phyloP scores from a whole-genome alignment of 2,888 invertebrate species.

The Xanthorhoe spadicearia region DNA sequence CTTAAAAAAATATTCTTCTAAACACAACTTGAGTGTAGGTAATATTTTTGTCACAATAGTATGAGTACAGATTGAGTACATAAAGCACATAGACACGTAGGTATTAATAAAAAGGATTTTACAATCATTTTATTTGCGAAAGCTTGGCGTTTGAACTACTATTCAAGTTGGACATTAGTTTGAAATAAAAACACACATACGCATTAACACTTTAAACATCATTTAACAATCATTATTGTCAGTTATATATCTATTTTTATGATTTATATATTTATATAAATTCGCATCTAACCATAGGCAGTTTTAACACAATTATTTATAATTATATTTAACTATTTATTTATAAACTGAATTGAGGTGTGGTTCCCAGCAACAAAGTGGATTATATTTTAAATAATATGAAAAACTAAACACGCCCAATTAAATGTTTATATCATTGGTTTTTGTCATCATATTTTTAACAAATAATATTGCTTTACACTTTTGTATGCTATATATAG shows the following conservation, averaged over 20 bases:
- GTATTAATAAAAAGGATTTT: no score
- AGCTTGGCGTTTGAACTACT: slow-evolving; percentile 71
- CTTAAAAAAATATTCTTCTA: no score
- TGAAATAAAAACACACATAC: slow-evolving; percentile 76
- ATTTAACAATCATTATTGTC: slow-evolving; percentile 86
- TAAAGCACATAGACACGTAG: no score
- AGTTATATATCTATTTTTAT: slow-evolving; percentile 84
- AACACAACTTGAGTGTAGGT: no score
- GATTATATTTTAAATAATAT: not conserved
- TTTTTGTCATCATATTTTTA: not conserved
- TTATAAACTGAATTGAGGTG: slow-evolving; percentile 60
- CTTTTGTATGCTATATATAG: slow-evolving; percentile 34
- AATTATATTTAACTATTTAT: slow-evolving; percentile 70
- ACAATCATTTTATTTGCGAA: not conserved
- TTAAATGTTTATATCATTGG: not conserved
- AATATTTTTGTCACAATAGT: no score
- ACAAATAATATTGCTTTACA: not conserved
- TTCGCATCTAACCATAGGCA: slow-evolving; percentile 83
- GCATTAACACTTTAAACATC: slow-evolving; percentile 83
- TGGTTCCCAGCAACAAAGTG: slow-evolving; percentile 43
- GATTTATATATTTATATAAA: slow-evolving; percentile 81
- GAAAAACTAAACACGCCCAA: slow-evolving; percentile 3
- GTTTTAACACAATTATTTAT: slow-evolving; percentile 81
- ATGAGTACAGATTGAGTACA: no score
- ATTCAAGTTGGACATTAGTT: slow-evolving; percentile 65